Evolutionary conservation across 2,797 vertebrate species (phyloP).

Genomic region (Bucorvus abyssinicus): DNA sequence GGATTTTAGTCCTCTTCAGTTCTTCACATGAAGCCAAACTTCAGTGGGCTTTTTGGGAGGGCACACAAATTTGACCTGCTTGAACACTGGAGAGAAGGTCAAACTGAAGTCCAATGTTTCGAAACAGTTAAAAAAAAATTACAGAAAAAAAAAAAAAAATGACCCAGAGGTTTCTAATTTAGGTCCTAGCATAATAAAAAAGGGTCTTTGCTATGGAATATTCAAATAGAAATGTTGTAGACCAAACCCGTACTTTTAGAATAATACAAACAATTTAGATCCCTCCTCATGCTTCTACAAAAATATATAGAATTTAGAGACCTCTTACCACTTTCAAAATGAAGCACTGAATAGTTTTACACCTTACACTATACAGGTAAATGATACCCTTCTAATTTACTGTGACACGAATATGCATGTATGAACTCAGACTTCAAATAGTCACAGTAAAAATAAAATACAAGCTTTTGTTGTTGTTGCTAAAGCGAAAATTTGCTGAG

Average conservation of each 20-base stretch:
- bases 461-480: background rate
- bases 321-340: background rate
- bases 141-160: background rate
- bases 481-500: background rate
- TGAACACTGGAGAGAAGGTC: background rate
- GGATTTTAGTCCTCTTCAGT: background rate
- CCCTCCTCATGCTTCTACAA: background rate
- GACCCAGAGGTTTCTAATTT: background rate
- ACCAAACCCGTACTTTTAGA: background rate
- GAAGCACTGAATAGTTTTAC: conserved; percentile 16
- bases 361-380: background rate
- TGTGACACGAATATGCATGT: background rate
- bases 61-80: background rate
- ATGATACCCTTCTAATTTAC: background rate
- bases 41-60: background rate
- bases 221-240: background rate
- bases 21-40: background rate
- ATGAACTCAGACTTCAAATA: background rate
- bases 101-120: background rate
- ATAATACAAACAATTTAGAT: background rate
- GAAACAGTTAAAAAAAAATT: background rate
- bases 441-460: background rate
- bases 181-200: background rate
- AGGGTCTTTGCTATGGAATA: background rate
- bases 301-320: background rate